Conservation (phyloP, 2,888 invertebrate genomes). For the Dasysyrphus albostriatus region DNA sequence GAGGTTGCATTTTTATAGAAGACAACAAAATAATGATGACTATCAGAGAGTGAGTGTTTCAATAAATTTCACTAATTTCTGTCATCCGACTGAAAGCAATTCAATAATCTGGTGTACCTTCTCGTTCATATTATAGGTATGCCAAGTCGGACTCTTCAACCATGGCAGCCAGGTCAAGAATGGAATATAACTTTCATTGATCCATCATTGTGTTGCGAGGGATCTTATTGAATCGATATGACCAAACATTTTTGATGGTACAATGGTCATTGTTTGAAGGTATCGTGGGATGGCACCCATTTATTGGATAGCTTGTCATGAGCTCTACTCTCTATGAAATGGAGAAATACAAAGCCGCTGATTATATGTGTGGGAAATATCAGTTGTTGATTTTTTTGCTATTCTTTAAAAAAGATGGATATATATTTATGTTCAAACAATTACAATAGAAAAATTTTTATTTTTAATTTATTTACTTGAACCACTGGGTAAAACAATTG, state of each 20-base stretch:
- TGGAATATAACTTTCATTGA: slow-evolving; percentile 73
- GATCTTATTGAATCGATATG: slow-evolving; percentile 75
- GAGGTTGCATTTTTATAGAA: slow-evolving; percentile 50
- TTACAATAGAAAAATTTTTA: neutral
- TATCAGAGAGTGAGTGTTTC: slow-evolving; percentile 75
- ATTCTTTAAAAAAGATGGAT: neutral
- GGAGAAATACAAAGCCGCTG: slow-evolving; percentile 63
- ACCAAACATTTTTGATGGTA: slow-evolving; percentile 73
- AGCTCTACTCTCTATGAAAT: slow-evolving; percentile 52
- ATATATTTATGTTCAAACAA: slow-evolving; percentile 3
- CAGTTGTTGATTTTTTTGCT: neutral
- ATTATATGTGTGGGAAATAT: slow-evolving; percentile 74
- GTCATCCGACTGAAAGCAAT: slow-evolving; percentile 80
- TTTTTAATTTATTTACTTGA: neutral
- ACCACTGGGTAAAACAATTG: no score
- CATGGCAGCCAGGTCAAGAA: slow-evolving; percentile 64
- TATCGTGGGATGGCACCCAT: slow-evolving; percentile 74
- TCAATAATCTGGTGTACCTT: slow-evolving; percentile 12
- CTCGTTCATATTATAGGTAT: neutral
- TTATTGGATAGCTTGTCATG: slow-evolving; percentile 74
- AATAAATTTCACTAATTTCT: slow-evolving; percentile 84
- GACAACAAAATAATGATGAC: slow-evolving; percentile 17
- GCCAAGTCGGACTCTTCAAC: slow-evolving; percentile 42
- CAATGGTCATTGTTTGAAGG: slow-evolving; percentile 70
- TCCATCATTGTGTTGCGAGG: slow-evolving; percentile 69